These are phyloP conservation scores for Acanthisitta chloris DNA, from an alignment of 2,113 vertebrate genomes.

Conservation along the genomic window DNA sequence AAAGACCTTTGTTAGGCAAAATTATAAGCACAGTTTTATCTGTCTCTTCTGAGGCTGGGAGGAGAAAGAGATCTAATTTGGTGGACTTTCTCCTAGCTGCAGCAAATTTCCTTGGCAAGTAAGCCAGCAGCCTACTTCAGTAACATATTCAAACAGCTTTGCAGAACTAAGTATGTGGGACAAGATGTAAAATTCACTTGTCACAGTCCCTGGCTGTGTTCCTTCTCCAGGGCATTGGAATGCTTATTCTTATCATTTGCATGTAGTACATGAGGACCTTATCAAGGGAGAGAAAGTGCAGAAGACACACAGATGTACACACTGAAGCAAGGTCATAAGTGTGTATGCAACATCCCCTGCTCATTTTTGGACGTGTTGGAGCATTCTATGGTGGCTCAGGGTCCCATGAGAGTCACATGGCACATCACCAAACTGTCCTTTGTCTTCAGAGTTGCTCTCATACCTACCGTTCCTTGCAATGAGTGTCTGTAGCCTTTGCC, in stretches of 20 bases:
- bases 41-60: neutral
- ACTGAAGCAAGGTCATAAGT: neutral
- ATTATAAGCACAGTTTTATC: neutral
- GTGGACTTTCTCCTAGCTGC: neutral
- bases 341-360: neutral
- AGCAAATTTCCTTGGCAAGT: neutral
- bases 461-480: neutral
- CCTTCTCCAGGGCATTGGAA: neutral
- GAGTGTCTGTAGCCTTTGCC: neutral
- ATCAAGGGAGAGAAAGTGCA: fast-evolving
- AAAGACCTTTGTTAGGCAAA: neutral
- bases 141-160: neutral
- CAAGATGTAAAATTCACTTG: neutral
- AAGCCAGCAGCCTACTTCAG: neutral
- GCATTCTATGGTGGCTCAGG: fast-evolving
- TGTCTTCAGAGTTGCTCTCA: neutral
- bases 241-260: neutral
- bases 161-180: neutral
- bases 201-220: neutral
- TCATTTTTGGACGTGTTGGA: neutral
- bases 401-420: neutral
- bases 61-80: neutral
- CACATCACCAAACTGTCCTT: neutral
- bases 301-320: neutral
- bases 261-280: fast-evolving